A percentile compares a stretch with the other conserved stretches of the same genome.
Evolutionary conservation across 2,888 invertebrate genomes (phyloP).

Genomic region (Sepioteuthis lessoniana): DNA sequence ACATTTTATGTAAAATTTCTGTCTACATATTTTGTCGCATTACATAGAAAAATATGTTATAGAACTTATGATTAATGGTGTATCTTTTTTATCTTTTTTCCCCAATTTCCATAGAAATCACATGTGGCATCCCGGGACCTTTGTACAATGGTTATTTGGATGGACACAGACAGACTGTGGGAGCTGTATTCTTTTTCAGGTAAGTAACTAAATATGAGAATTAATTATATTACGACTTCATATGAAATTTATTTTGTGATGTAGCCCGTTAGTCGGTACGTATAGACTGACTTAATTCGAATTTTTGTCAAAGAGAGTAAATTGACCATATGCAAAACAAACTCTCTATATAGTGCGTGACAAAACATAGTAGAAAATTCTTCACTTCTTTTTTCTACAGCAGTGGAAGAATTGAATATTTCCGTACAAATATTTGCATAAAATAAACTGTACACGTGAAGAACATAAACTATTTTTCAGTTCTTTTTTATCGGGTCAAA

Average conservation of each 20-base stretch:
- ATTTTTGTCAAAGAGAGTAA: neutral
- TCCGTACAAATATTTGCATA: too few relatives aligned
- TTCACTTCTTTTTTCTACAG: too few relatives aligned
- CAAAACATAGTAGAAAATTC: too few relatives aligned
- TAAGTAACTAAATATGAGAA: neutral
- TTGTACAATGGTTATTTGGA: constrained; percentile 44
- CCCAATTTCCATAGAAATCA: neutral
- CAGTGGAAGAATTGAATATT: too few relatives aligned
- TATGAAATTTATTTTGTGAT: neutral
- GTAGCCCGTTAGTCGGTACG: neutral
- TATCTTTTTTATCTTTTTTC: neutral
- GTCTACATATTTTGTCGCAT: too few relatives aligned
- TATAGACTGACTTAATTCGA: neutral
- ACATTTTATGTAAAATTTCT: too few relatives aligned
- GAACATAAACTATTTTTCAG: too few relatives aligned
- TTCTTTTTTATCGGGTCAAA: too few relatives aligned
- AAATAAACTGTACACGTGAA: too few relatives aligned
- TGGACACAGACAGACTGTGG: constrained; percentile 39
- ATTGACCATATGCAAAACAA: neutral
- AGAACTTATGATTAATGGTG: too few relatives aligned
- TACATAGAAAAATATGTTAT: too few relatives aligned
- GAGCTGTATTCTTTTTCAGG: constrained; percentile 46
- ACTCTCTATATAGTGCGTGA: neutral
- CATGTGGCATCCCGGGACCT: constrained; percentile 34
- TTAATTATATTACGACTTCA: neutral